Evolutionary conservation across 2,113 vertebrate genomes (phyloP), one percentile per base, ranked within the genome.

Genomic region (Centropristis striata): DNA sequence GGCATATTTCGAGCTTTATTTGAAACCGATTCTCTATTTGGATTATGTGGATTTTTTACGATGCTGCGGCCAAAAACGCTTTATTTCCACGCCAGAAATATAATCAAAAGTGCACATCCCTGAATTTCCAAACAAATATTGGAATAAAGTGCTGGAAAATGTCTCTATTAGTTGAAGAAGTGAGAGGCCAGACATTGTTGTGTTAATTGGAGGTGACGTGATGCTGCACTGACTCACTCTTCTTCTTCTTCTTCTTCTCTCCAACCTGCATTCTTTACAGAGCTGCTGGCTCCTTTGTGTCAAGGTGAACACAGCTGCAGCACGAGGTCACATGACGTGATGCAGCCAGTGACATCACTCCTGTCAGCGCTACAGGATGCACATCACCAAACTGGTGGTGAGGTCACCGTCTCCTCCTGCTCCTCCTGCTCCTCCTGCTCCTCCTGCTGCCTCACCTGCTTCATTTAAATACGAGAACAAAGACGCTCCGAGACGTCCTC

Each of bases 341-440:
- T 59, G 49, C 32, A 37, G 36, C 14, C 39, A 21, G 64, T 92
- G 86, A 90, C 28, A 14, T 92, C 88, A 87, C 50, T 39, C 13
- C 46, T 61, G 59, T 78, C 68, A 73, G 58, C 28, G 25, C 39
- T 8, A 23, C 5, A 70, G 41, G 36, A 36, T 20, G 23, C 64
- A 44, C 59, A 44, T 10, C 14, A 1, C 37, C 36, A n/a, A 27
- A 49, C 1, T 0, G 75, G 44, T 89, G 75, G 44, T 89, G 87
- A 89, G 77, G 68, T 88, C 87, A 90, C 41, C 59, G n/a, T n/a
- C 32, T 15, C 28, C 3, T 9, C 50, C 20, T 3, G 13, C 58
- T 32, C 4, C 32, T n/a, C n/a, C n/a, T n/a, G n/a, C 32, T 15
- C 28, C 3, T 9, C 50, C 20, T 3, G 13, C 58, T 32, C 4